A percentile compares a stretch with the other conserved stretches of the same genome.
phyloP scores from a whole-genome alignment of 2,113 vertebrate genomes.

The Parus major region DNA sequence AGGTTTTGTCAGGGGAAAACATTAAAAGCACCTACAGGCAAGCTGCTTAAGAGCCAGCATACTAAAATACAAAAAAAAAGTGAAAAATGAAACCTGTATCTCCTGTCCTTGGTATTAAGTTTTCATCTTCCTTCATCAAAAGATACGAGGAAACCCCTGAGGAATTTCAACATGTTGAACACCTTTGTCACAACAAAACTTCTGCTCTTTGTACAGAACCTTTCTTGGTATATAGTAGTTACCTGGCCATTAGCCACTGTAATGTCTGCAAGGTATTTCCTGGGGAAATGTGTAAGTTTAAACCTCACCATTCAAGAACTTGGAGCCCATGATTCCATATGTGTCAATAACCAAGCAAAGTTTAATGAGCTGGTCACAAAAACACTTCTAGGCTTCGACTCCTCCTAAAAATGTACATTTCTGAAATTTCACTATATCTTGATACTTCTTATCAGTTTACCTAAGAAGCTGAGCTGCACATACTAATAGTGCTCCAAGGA shows the following conservation, averaged over 20 bases:
- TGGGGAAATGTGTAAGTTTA: not conserved
- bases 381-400: not conserved
- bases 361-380: not conserved
- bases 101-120: not conserved
- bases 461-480: not conserved
- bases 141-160: not conserved
- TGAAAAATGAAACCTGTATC: not conserved
- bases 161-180: not conserved
- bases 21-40: not conserved
- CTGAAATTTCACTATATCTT: not conserved
- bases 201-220: not conserved
- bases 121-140: not conserved
- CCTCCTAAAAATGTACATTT: not conserved
- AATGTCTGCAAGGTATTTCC: not conserved
- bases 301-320: not conserved
- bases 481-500: not conserved
- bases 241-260: not conserved
- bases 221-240: not conserved
- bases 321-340: not conserved
- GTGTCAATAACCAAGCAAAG: not conserved
- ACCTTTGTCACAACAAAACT: not conserved
- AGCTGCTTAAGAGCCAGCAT: not conserved
- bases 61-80: not conserved
- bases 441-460: not conserved
- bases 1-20: not conserved